Evolutionary conservation across 2,113 vertebrate species (phyloP).

Genomic region (Polypterus senegalus): DNA sequence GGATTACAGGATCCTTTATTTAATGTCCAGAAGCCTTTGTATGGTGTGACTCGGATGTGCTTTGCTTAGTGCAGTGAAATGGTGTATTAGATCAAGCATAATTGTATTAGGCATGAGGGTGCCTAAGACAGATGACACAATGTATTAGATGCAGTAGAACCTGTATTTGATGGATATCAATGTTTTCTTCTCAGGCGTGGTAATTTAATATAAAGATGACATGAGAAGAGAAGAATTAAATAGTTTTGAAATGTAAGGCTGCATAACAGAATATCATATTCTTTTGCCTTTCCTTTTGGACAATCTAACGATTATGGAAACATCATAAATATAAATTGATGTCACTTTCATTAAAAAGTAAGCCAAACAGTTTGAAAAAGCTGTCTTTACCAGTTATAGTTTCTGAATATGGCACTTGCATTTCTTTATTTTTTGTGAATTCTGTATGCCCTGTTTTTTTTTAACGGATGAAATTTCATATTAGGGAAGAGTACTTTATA

Average conservation of each 20-base stretch:
- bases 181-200: conserved; percentile 23
- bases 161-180: conserved; percentile 38
- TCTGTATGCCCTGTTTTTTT: no score
- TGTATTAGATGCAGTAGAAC: conserved; percentile 50
- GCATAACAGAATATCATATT: no score
- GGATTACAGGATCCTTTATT: conserved; percentile 12
- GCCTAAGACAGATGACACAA: conserved; percentile 38
- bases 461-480: no score
- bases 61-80: conserved; percentile 20
- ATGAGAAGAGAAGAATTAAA: conserved; percentile 52
- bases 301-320: no score
- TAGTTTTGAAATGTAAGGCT: conserved; percentile 29
- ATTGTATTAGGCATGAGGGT: conserved; percentile 30
- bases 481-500: no score
- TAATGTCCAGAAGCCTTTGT: conserved; percentile 17
- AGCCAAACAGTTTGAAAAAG: no score
- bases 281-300: no score
- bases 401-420: no score
- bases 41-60: conserved; percentile 22
- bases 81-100: conserved; percentile 40
- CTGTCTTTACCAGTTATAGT: no score
- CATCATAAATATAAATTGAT: no score
- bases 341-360: no score
- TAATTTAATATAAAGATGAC: conserved; percentile 54
- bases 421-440: no score